phyloP scores from a whole-genome alignment of 2,113 vertebrate genomes.

The Gila orcuttii region DNA sequence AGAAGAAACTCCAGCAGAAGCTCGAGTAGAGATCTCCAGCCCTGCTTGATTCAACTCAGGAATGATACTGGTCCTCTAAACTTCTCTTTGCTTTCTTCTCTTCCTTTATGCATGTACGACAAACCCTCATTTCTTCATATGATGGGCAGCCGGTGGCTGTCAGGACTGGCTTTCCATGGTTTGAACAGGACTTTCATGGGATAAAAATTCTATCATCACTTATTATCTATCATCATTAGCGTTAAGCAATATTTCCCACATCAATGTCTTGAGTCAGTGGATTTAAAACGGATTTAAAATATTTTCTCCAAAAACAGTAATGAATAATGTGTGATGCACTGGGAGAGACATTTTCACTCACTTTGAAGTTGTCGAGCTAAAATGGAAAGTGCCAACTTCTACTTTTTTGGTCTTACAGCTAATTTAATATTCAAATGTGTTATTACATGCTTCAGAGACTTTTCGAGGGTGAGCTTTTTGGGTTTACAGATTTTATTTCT shows the following conservation, averaged over 20 bases:
- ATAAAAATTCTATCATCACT: neutral
- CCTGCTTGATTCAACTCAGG: slow-evolving; percentile 71
- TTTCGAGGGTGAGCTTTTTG: slow-evolving; percentile 1
- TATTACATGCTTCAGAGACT: neutral
- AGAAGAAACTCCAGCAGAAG: slow-evolving; percentile 94
- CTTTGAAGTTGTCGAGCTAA: neutral
- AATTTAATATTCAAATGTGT: neutral
- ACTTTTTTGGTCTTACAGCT: neutral
- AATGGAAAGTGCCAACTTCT: slow-evolving; percentile 40
- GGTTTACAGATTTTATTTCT: neutral
- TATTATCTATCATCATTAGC: neutral
- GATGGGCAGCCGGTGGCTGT: neutral
- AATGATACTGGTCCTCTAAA: slow-evolving; percentile 12
- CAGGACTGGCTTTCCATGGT: neutral
- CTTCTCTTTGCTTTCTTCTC: neutral
- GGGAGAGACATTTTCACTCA: neutral
- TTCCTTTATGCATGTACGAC: neutral
- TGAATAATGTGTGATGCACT: neutral
- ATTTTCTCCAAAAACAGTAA: neutral
- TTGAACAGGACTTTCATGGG: neutral
- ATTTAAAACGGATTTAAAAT: neutral
- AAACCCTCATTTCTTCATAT: neutral
- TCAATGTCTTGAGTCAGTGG: neutral
- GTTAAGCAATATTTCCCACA: slow-evolving; percentile 12
- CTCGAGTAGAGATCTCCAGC: slow-evolving; percentile 81